These are phyloP conservation scores for Melolontha melolontha DNA, from an alignment of 2,888 invertebrate species.

Conservation along the genomic window DNA sequence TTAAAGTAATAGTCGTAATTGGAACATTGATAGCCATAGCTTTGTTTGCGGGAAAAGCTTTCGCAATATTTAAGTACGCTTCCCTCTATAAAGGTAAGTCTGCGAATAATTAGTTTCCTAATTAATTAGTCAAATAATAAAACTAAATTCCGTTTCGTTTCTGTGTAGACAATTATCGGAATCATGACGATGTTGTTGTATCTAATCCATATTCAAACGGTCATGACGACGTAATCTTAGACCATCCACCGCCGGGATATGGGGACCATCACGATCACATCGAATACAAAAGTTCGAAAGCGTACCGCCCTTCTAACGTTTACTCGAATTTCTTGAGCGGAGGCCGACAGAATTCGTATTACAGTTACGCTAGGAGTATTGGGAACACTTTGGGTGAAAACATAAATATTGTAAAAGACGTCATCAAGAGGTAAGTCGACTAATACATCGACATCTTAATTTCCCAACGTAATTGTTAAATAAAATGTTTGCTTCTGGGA, in stretches of 20 bases:
- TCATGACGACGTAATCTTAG: conserved; percentile 30
- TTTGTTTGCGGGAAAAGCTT: conserved; percentile 58
- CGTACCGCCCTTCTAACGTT: conserved; percentile 2
- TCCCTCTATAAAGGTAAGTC: conserved; percentile 55
- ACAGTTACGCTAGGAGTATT: conserved; percentile 43
- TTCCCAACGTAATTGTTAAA: too few species aligned
- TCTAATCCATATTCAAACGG: conserved; percentile 12
- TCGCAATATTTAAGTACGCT: conserved; percentile 57
- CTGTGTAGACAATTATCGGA: conserved; percentile 8
- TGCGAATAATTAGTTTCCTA: too few species aligned
- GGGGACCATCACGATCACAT: conserved; percentile 19
- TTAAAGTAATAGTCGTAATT: conserved; percentile 59
- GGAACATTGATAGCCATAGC: conserved; percentile 58
- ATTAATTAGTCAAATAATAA: too few species aligned
- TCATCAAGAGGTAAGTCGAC: conserved; percentile 47
- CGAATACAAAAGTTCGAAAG: conserved; percentile 23
- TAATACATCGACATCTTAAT: too few species aligned
- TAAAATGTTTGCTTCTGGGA: too few species aligned
- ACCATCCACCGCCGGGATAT: conserved; percentile 37
- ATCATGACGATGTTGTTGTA: conserved; percentile 17
- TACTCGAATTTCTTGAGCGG: conserved; percentile 1
- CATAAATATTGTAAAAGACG: conserved; percentile 46
- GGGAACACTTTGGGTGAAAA: conserved; percentile 46
- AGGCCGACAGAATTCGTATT: conserved; percentile 3
- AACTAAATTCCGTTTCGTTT: neutral